A percentile compares a stretch with the other conserved stretches of the same genome.
phyloP scores from a whole-genome alignment of 2,888 invertebrate genomes.

The Neuroscelio doddi region DNA sequence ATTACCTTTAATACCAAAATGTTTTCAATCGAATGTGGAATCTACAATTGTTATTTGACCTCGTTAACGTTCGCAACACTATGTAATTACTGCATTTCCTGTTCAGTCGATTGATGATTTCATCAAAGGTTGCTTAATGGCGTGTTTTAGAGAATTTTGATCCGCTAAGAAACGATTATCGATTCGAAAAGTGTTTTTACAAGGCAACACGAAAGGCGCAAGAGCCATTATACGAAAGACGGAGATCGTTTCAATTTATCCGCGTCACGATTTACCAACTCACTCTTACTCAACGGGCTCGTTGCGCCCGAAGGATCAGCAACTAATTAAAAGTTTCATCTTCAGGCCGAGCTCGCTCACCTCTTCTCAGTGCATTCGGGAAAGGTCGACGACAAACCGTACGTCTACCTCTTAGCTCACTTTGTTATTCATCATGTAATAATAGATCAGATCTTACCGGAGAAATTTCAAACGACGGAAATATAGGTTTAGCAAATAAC shows the following conservation, averaged over 20 bases:
- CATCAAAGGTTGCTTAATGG: background rate
- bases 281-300: constrained; percentile 30
- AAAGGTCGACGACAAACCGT: constrained; percentile 15
- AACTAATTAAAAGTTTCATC: constrained; percentile 63
- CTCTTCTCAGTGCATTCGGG: constrained; percentile 24
- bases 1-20: too few relatives aligned
- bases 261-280: constrained; percentile 33
- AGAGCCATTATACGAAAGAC: constrained; percentile 7
- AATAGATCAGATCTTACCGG: constrained; percentile 15
- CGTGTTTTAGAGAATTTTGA: too few relatives aligned
- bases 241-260: constrained; percentile 49
- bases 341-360: constrained; percentile 17
- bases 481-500: too few relatives aligned
- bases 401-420: constrained; percentile 11
- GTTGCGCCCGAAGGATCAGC: constrained; percentile 53
- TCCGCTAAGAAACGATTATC: background rate
- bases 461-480: too few relatives aligned
- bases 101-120: background rate
- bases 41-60: background rate
- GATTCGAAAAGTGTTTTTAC: constrained; percentile 2
- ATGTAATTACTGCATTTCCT: background rate
- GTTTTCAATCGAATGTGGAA: too few relatives aligned
- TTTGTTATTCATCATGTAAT: constrained; percentile 34
- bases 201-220: constrained; percentile 2
- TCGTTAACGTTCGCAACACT: background rate